Evolutionary conservation across 2,113 vertebrate genomes (phyloP).

Genomic region (Clarias macrocephalus): DNA sequence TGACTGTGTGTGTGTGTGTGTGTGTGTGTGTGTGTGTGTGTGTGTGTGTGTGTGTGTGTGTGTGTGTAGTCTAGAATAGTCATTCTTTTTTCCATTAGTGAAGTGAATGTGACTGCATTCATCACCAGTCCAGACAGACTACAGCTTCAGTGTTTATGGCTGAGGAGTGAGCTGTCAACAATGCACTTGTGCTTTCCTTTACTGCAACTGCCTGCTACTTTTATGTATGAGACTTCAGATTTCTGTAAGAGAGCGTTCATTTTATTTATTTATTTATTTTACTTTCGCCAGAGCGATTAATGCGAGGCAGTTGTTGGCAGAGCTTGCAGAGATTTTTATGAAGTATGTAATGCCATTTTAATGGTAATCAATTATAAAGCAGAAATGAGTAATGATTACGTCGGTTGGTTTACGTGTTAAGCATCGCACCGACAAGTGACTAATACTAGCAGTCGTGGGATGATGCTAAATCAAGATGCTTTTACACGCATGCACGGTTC

Average conservation of each 20-base stretch:
- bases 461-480: too few relatives aligned
- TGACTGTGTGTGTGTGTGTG: conserved; percentile 27
- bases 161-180: conserved; percentile 30
- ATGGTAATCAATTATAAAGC: neutral
- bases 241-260: neutral
- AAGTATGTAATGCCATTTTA: neutral
- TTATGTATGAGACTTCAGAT: neutral
- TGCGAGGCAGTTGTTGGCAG: too few relatives aligned
- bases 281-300: neutral
- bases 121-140: conserved; percentile 35
- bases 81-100: conserved; percentile 56
- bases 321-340: neutral
- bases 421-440: neutral
- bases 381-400: neutral
- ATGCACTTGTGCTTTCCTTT: neutral
- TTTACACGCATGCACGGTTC: neutral
- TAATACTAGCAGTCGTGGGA: neutral
- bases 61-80: conserved; percentile 42
- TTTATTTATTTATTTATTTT: neutral
- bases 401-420: neutral
- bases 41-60: conserved; percentile 35
- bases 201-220: neutral
- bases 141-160: conserved; percentile 45
- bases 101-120: conserved; percentile 51
- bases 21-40: conserved; percentile 32